Evolutionary conservation across 2,888 invertebrate genomes (phyloP).

Genomic region (Cremastinae sp.): DNA sequence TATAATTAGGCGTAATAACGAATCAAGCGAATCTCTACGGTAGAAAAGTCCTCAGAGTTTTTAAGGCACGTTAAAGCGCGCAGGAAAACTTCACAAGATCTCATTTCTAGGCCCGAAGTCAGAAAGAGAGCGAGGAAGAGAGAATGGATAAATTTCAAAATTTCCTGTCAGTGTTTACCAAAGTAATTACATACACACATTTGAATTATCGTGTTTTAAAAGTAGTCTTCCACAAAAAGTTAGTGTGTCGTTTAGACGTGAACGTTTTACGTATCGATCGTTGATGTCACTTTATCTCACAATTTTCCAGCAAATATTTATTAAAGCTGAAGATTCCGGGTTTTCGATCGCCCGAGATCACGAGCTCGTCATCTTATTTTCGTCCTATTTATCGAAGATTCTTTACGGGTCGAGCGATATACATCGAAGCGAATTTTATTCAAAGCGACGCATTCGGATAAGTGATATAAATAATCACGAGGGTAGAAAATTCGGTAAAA

Average conservation of each 20-base stretch:
- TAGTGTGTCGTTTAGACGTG: constrained; percentile 38
- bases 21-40: constrained; percentile 41
- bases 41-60: background rate
- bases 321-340: constrained; percentile 8
- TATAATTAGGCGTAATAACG: constrained; percentile 37
- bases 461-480: background rate
- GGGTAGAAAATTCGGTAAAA: constrained; percentile 59
- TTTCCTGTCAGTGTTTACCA: background rate
- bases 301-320: constrained; percentile 23
- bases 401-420: constrained; percentile 19
- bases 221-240: constrained; percentile 53
- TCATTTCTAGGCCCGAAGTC: background rate
- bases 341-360: background rate
- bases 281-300: constrained; percentile 44
- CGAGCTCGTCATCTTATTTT: background rate
- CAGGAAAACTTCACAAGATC: background rate
- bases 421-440: constrained; percentile 49
- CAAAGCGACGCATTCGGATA: constrained; percentile 7
- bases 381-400: background rate
- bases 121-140: background rate
- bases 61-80: background rate
- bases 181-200: background rate
- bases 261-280: constrained; percentile 30
- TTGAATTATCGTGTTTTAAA: constrained; percentile 37
- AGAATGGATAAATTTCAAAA: background rate